Evolutionary conservation across 1,140 invertebrate genomes (phyloP).

Genomic region (Anthonomus grandis): DNA sequence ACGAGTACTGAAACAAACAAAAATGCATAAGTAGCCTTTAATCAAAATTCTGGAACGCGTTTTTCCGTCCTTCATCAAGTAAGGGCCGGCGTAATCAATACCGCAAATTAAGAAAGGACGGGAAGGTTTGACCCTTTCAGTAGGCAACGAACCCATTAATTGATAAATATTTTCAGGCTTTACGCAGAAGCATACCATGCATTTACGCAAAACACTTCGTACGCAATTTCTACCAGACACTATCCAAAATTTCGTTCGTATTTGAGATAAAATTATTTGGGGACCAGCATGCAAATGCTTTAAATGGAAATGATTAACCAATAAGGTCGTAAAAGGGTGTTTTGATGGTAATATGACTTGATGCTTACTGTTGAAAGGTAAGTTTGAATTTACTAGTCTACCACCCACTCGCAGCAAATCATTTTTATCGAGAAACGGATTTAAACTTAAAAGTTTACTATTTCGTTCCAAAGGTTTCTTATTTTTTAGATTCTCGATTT

Average conservation of each 20-base stretch:
- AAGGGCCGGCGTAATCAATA: no score
- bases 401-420: conserved; percentile 1
- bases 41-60: conserved; percentile 8
- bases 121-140: no score
- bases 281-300: conserved; percentile 35
- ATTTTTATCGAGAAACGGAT: neutral
- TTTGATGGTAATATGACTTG: conserved; percentile 46
- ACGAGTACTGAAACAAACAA: no score
- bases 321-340: conserved; percentile 17
- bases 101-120: no score
- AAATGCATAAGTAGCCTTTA: no score
- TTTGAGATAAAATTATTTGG: conserved; percentile 24
- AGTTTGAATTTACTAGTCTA: neutral
- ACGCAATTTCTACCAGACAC: conserved; percentile 18
- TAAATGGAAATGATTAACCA: conserved; percentile 27
- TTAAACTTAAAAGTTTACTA: neutral
- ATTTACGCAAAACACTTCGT: conserved; percentile 1
- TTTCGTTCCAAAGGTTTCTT: neutral
- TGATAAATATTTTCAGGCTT: conserved; percentile 21
- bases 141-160: no score
- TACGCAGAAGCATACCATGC: conserved; percentile 11
- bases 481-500: neutral
- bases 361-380: neutral
- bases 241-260: conserved; percentile 26
- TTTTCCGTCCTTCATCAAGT: no score